Evolutionary conservation across 2,113 vertebrate species (phyloP), one percentile per base, ranked within the genome.

Genomic region (Thamnaconus septentrionalis): DNA sequence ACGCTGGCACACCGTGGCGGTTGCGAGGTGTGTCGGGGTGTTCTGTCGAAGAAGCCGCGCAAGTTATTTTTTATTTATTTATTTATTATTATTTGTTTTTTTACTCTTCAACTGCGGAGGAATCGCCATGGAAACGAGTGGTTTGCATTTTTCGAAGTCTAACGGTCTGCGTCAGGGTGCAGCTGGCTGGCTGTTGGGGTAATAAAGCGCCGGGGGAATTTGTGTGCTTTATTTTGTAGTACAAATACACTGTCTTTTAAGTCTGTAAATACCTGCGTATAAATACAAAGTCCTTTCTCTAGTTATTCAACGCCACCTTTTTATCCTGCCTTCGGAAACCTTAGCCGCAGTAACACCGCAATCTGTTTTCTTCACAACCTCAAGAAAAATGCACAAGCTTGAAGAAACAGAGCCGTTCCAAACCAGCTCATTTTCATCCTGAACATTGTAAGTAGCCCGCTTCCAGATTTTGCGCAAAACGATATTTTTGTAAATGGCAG

Each of bases 41-140:
- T 31, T 31, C 18, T 31, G 18, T 31, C 18, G 18, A 31, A 31
- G 18, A 31, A 31, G 18, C 18, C 18, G 18, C 18, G 18, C 18
- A 31, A 31, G 18, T 31, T 31, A 31, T 31, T 31, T 31, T 31
- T 31, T 31, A 31, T 31, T 31, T 31, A 31, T 31, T 31, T 31
- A 31, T 31, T 31, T 1, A 31, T 31, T n/a, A 49, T 59, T 44
- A 3, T 2, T 46, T 48, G 43, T 12, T 5, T 6, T 10, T 9
- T 48, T 48, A 8, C 47, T 40, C 1, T 47, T 66, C 7, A 12
- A 18, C 49, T 47, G 41, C 52, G 18, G 7, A 61, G 48, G 18
- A 53, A 53, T 57, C 40, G 18, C 73, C 69, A 76, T 78, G 52
- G 66, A 78, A 79, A 65, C 64, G 45, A 31, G 43, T 43, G 12